These are phyloP conservation scores for Agrochola circellaris DNA, from an alignment of 2,888 invertebrate genomes.

Conservation along the genomic window DNA sequence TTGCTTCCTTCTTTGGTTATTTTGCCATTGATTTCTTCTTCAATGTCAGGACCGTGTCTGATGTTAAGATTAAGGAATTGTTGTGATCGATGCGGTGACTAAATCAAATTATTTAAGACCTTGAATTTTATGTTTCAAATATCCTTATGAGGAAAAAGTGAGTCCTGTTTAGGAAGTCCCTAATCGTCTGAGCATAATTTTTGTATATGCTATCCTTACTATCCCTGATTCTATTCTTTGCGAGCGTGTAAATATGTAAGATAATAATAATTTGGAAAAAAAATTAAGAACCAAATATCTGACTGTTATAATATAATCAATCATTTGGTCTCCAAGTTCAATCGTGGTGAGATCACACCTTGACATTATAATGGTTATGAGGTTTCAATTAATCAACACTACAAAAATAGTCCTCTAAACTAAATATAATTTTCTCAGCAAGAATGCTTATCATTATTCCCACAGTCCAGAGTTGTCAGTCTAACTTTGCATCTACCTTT, in stretches of 20 bases:
- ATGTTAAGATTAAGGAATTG: not conserved
- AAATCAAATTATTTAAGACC: not conserved
- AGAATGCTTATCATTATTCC: conserved; percentile 44
- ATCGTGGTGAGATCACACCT: too few relatives aligned
- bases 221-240: not conserved
- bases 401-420: not conserved
- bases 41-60: conserved; percentile 42
- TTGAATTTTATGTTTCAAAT: not conserved
- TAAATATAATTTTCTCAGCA: not conserved
- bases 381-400: not conserved
- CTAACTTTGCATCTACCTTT: conserved; percentile 50
- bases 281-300: too few relatives aligned
- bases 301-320: not conserved
- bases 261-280: not conserved
- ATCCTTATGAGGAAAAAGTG: not conserved
- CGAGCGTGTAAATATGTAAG: not conserved
- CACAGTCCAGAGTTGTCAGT: conserved; percentile 45
- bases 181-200: not conserved
- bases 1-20: conserved; percentile 33
- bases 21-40: conserved; percentile 39
- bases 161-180: not conserved
- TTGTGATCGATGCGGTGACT: not conserved
- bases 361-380: too few relatives aligned
- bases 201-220: not conserved
- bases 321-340: not conserved